phyloP scores from a whole-genome alignment of 2,888 invertebrate species.

The Ectemnius lituratus region DNA sequence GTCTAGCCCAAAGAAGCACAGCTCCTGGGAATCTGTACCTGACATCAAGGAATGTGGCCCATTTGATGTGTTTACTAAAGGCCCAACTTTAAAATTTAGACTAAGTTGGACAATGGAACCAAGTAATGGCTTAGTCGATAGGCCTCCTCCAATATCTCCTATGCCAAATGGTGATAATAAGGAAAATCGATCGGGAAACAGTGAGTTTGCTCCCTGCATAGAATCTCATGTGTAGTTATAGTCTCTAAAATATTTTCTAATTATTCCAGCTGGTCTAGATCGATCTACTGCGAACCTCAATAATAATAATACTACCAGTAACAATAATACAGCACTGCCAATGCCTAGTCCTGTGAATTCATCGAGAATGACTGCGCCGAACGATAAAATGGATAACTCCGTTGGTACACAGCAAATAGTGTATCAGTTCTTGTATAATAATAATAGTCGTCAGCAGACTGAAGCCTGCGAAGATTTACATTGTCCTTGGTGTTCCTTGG shows the following conservation, averaged over 20 bases:
- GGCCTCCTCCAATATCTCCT: constrained; percentile 80
- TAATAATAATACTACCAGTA: constrained; percentile 71
- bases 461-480: constrained; percentile 95
- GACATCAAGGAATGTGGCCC: constrained; percentile 82
- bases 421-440: constrained; percentile 97
- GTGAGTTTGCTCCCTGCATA: constrained; percentile 19
- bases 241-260: not conserved
- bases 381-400: constrained; percentile 68
- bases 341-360: constrained; percentile 71
- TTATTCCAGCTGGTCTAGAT: constrained; percentile 67
- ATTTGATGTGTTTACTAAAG: constrained; percentile 88
- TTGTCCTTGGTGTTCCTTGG: constrained; percentile 97
- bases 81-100: constrained; percentile 91
- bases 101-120: constrained; percentile 90
- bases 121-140: constrained; percentile 83
- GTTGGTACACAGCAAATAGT: constrained; percentile 86
- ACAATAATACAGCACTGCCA: constrained; percentile 73
- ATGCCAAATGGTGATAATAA: constrained; percentile 76
- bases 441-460: constrained; percentile 96
- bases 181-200: constrained; percentile 76
- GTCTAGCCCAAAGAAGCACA: constrained; percentile 83
- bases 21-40: constrained; percentile 85
- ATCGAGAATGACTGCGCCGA: constrained; percentile 69
- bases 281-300: constrained; percentile 73
- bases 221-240: not conserved